These are phyloP conservation scores for Hypomecis punctinalis DNA, from an alignment of 2,888 invertebrate species.

Conservation along the genomic window DNA sequence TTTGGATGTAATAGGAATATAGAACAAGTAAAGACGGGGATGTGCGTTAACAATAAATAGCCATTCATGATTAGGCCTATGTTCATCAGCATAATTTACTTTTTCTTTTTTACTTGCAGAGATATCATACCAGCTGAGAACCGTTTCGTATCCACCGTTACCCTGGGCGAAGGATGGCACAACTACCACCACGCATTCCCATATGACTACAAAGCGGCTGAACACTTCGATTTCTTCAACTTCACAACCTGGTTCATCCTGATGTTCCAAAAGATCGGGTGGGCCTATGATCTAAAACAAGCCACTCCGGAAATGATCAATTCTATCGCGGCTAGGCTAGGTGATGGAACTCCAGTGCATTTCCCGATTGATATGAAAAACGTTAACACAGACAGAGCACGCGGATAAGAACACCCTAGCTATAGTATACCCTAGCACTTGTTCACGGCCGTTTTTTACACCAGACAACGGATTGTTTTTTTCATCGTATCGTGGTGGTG, in stretches of 20 bases:
- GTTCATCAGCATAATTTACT: no score
- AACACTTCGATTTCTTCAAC: conserved; percentile 80
- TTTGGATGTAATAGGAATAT: no score
- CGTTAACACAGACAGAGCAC: conserved; percentile 1
- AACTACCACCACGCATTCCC: conserved; percentile 92
- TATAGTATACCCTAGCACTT: no score
- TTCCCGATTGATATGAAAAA: conserved; percentile 52
- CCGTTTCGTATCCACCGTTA: conserved; percentile 85
- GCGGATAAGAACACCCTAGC: neutral
- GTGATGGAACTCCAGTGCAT: conserved; percentile 74
- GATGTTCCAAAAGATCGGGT: conserved; percentile 72
- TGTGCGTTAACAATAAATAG: no score
- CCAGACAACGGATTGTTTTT: no score
- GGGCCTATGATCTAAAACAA: conserved; percentile 74
- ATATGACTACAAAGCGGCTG: conserved; percentile 86
- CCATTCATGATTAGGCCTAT: no score
- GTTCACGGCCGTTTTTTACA: no score
- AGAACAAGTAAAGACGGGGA: no score
- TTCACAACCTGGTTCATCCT: conserved; percentile 69
- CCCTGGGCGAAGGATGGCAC: conserved; percentile 89
- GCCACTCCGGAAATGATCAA: conserved; percentile 77
- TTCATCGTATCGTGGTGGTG: no score
- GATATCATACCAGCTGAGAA: conserved; percentile 87
- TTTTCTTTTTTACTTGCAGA: conserved; percentile 61
- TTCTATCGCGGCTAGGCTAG: conserved; percentile 71